Percentiles rank a stretch among this genome's conserved stretches.
These are phyloP conservation scores for Neostethus bicornis DNA, from an alignment of 2,797 vertebrate genomes.

Conservation along the genomic window DNA sequence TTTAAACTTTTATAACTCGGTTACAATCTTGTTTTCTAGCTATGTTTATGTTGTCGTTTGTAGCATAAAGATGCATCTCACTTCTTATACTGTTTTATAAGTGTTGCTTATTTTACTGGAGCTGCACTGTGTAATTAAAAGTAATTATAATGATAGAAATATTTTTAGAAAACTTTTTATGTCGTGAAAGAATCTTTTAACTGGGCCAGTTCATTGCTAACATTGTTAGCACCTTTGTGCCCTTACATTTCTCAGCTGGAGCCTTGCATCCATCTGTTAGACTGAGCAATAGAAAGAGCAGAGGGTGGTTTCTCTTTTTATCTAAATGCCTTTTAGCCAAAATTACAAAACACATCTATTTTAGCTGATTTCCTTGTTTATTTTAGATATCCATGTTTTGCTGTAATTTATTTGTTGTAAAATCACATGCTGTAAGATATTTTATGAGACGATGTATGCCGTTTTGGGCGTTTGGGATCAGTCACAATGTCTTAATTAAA, in stretches of 20 bases:
- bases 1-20: slow-evolving; percentile 13
- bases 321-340: slow-evolving; percentile 29
- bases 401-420: slow-evolving; percentile 74
- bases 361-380: slow-evolving; percentile 7
- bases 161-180: neutral
- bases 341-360: slow-evolving; percentile 33
- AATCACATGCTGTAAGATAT: slow-evolving; percentile 53
- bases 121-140: slow-evolving; percentile 57
- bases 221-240: slow-evolving; percentile 21
- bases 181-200: neutral
- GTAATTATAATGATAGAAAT: slow-evolving; percentile 44
- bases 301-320: slow-evolving; percentile 1
- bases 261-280: slow-evolving; percentile 2
- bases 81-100: slow-evolving; percentile 61
- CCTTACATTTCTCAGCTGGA: slow-evolving; percentile 5
- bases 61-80: slow-evolving; percentile 35
- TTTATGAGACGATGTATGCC: slow-evolving; percentile 19
- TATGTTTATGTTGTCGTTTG: slow-evolving; percentile 56
- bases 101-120: slow-evolving; percentile 58
- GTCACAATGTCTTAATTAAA: slow-evolving; percentile 38
- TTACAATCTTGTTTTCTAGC: slow-evolving; percentile 50
- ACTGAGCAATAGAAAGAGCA: slow-evolving; percentile 8
- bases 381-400: slow-evolving; percentile 32
- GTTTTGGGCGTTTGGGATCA: slow-evolving; percentile 28
- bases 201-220: neutral